Base-by-base conservation (phyloP, 2,888 invertebrate species). In the Agonopterix arenella region DNA sequence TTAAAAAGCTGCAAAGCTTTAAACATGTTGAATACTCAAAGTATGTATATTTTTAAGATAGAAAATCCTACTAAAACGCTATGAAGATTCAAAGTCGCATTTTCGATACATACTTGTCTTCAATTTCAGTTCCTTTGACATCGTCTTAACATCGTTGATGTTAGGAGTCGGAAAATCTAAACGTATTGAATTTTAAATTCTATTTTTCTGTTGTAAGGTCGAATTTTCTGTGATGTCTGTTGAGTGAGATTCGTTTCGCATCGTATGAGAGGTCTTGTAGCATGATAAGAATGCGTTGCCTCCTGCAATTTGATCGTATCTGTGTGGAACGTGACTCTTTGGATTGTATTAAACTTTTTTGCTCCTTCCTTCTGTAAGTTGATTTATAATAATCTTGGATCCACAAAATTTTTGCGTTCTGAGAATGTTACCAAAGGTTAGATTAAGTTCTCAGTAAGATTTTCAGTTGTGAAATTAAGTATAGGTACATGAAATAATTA, bases 261-360 rank as follows among this genome's bases (percentile, higher is more conserved):
- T 66, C 48, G 52, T 50, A 37, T 18, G 54, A 52, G 50, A 57
- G 56, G 57, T 58, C 56, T 51, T 50, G 11, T 59, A 48, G 46
- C 61, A 65, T 69, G 70, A 69, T 62, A 59, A 56, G 71, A 71
- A 71, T 70, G 59, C 55, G 58, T 60, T 57, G 52, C 58, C 55
- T 60, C 59, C 43, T 60, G 61, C 63, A 60, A 64, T 69, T 64
- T 60, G 63, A 68, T 64, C 60, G 59, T 54, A 60, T 64, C 59
- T 55, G 52, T 53, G 49, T 49, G 49, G 62, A 59, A 59, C 63
- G 49, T 49, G 47, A 41, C 13, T 40, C n/a, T 28, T 1, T 5
- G 28, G 28, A 28, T 28, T 28, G 28, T 28, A 28, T 28, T 28
- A 28, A 5, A 28, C 28, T 28, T 28, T 28, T 28, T 28, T 28